These are phyloP conservation scores for Amphiura filiformis DNA, from an alignment of 35 echinoderm and acorn worm genomes.

Conservation along the genomic window DNA sequence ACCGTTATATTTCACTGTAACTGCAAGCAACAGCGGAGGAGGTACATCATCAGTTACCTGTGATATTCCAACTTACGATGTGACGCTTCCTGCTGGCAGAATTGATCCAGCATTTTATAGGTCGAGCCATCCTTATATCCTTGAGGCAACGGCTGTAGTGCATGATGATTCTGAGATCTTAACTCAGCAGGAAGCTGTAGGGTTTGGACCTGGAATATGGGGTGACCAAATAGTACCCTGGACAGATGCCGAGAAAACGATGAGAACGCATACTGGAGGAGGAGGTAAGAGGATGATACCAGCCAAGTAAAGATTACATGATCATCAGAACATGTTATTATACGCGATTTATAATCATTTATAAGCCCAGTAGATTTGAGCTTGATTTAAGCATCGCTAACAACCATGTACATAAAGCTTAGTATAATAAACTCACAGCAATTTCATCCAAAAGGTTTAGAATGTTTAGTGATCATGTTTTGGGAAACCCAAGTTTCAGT, in stretches of 20 bases:
- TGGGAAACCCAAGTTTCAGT: too few relatives aligned
- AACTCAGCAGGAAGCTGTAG: slow-evolving; percentile 31
- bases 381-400: too few relatives aligned
- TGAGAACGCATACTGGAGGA: background rate
- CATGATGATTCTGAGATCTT: slow-evolving; percentile 38
- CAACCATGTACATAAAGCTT: background rate
- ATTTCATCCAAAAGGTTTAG: background rate
- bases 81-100: slow-evolving; percentile 33
- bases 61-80: slow-evolving; percentile 35
- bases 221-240: slow-evolving; percentile 48
- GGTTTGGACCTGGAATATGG: slow-evolving; percentile 36
- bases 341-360: background rate
- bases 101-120: slow-evolving; percentile 31
- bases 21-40: slow-evolving; percentile 25
- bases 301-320: background rate
- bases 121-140: slow-evolving; percentile 44
- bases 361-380: too few relatives aligned
- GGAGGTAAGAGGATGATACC: background rate
- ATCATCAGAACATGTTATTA: background rate
- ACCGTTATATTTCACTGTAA: slow-evolving; percentile 49
- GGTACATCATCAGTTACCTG: slow-evolving; percentile 27
- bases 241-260: background rate
- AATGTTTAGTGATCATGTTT: too few relatives aligned
- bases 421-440: background rate
- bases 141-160: slow-evolving; percentile 29